Evolutionary conservation across 2,888 invertebrate genomes (phyloP).

Genomic region (Drosophila mettleri): DNA sequence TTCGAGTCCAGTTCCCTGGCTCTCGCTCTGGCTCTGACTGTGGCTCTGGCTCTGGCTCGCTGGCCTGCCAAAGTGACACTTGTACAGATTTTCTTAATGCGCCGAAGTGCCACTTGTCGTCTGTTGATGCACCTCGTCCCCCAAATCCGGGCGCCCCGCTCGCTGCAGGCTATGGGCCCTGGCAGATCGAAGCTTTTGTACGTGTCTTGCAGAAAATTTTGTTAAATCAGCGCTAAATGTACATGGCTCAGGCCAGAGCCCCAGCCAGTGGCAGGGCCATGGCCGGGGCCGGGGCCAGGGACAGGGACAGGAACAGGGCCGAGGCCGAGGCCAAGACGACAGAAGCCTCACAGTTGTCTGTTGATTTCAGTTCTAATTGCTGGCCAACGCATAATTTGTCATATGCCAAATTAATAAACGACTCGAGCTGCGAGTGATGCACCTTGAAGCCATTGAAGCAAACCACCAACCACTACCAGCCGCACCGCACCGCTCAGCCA

Average conservation of each 20-base stretch:
- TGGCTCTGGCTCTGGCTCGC: too few species aligned
- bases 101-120: slow-evolving; percentile 81
- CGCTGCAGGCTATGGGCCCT: slow-evolving; percentile 2
- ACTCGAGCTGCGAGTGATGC: slow-evolving; percentile 40
- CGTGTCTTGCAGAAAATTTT: slow-evolving; percentile 69
- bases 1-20: slow-evolving; percentile 8
- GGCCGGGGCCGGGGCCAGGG: background rate
- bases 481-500: slow-evolving; percentile 3
- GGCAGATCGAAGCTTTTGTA: slow-evolving; percentile 70
- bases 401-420: slow-evolving; percentile 79
- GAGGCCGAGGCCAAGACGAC: slow-evolving; percentile 25
- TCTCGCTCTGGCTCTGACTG: slow-evolving; percentile 16
- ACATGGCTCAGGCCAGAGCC: slow-evolving; percentile 15
- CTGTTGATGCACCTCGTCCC: slow-evolving; percentile 70
- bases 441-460: slow-evolving; percentile 41
- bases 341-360: slow-evolving; percentile 45
- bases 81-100: slow-evolving; percentile 80
- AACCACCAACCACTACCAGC: slow-evolving; percentile 5
- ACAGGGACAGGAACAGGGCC: too few species aligned
- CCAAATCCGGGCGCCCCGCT: slow-evolving; percentile 3
- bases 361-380: slow-evolving; percentile 68
- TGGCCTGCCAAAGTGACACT: slow-evolving; percentile 77
- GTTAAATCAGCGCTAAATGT: slow-evolving; percentile 70
- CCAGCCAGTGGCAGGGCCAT: background rate
- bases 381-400: slow-evolving; percentile 75